These are phyloP conservation scores for Trogon surrucura DNA, from an alignment of 2,113 vertebrate species.

Conservation along the genomic window DNA sequence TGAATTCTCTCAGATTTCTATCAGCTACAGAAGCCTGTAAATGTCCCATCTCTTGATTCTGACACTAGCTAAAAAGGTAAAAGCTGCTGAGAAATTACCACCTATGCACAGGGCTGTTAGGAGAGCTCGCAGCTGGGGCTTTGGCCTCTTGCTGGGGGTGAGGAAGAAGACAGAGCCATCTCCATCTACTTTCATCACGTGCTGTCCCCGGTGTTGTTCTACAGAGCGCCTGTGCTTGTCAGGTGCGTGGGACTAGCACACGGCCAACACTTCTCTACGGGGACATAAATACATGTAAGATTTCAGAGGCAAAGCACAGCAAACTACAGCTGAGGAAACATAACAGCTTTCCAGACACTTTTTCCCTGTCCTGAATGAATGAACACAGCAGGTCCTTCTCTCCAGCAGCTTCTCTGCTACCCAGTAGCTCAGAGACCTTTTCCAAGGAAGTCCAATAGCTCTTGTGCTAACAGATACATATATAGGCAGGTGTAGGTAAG, in stretches of 20 bases:
- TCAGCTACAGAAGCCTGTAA: not conserved
- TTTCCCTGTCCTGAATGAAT: not conserved
- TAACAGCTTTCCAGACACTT: not conserved
- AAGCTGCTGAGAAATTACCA: not conserved
- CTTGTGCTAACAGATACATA: not conserved
- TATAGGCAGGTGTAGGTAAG: no score
- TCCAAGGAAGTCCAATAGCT: rapidly evolving
- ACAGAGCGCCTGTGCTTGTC: not conserved
- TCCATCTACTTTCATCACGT: not conserved
- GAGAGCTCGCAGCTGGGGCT: not conserved
- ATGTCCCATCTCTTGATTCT: not conserved
- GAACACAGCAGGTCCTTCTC: not conserved
- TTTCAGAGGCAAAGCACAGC: not conserved
- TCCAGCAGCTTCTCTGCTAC: not conserved
- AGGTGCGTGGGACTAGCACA: rapidly evolving
- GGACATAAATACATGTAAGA: not conserved
- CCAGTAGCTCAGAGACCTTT: not conserved
- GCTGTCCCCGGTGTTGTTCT: not conserved
- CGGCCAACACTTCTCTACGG: not conserved
- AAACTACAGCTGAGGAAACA: not conserved
- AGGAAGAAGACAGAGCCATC: not conserved
- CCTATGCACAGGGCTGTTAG: not conserved
- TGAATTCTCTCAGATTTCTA: not conserved
- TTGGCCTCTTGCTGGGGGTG: not conserved
- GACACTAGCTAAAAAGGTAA: not conserved